Conservation (phyloP, 2,888 invertebrate genomes). For the Ormyrus rosae region DNA sequence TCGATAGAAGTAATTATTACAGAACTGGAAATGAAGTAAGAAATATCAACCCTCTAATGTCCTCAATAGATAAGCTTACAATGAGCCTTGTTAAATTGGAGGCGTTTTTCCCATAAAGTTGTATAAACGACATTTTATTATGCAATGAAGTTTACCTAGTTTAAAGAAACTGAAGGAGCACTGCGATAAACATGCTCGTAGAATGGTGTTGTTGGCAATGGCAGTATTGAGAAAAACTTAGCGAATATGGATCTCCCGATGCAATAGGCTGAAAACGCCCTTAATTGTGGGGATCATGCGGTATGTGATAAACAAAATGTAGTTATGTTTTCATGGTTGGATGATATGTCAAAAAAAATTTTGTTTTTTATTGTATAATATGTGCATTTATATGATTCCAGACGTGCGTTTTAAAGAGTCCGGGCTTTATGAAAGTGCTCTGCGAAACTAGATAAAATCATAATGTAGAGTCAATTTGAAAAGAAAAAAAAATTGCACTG, state of each 20-base stretch:
- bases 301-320: constrained; percentile 62
- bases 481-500: constrained; percentile 56
- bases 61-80: no score
- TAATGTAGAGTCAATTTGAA: constrained; percentile 45
- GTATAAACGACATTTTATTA: no score
- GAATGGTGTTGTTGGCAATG: background rate
- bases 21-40: no score
- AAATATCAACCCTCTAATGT: no score
- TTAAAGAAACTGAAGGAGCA: no score
- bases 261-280: constrained; percentile 19
- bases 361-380: constrained; percentile 73
- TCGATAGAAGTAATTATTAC: no score
- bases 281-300: constrained; percentile 63
- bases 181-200: no score
- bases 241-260: constrained; percentile 16
- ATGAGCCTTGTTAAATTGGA: no score
- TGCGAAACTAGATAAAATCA: constrained; percentile 60
- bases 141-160: no score
- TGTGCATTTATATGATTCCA: constrained; percentile 75
- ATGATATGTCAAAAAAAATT: constrained; percentile 55
- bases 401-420: constrained; percentile 72
- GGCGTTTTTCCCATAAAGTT: no score
- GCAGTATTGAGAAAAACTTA: background rate
- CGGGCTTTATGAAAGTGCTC: constrained; percentile 72
- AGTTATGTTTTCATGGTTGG: constrained; percentile 40